These are phyloP conservation scores for Drymonia ruficornis DNA, from an alignment of 2,888 invertebrate species.

Conservation along the genomic window DNA sequence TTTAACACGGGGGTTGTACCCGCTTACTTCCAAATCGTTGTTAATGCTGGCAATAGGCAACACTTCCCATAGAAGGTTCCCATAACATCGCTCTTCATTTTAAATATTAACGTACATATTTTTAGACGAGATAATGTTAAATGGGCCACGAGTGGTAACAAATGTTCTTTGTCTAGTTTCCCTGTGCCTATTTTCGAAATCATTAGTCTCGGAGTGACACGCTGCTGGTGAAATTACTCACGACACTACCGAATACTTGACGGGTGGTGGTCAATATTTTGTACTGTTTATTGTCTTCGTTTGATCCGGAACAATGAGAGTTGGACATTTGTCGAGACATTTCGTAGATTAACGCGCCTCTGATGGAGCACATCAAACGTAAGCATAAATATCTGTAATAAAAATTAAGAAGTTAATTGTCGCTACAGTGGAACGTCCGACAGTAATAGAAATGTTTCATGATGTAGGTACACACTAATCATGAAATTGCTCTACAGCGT, in stretches of 20 bases:
- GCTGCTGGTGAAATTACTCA: constrained; percentile 65
- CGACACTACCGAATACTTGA: constrained; percentile 67
- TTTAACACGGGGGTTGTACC: constrained; percentile 8
- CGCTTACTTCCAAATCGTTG: constrained; percentile 28
- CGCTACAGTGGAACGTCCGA: constrained; percentile 42
- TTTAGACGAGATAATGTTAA: constrained; percentile 47
- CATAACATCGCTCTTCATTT: constrained; percentile 16
- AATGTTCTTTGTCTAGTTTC: constrained; percentile 54
- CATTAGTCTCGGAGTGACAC: constrained; percentile 63
- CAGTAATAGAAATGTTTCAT: constrained; percentile 46
- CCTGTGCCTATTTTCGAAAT: constrained; percentile 67
- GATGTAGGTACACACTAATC: constrained; percentile 28
- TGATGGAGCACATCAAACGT: constrained; percentile 68
- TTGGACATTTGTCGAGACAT: constrained; percentile 63
- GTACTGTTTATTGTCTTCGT: constrained; percentile 71
- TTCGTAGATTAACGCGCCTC: constrained; percentile 63
- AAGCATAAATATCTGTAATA: constrained; percentile 57
- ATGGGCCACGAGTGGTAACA: constrained; percentile 48
- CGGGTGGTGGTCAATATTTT: constrained; percentile 69
- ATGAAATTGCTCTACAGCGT: constrained; percentile 20
- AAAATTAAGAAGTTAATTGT: constrained; percentile 64
- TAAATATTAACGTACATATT: constrained; percentile 42
- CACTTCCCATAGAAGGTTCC: constrained; percentile 33
- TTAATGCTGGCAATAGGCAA: constrained; percentile 38
- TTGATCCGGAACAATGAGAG: constrained; percentile 72